Conservation (phyloP, 2,888 invertebrate species). For the Calameuta filiformis region DNA sequence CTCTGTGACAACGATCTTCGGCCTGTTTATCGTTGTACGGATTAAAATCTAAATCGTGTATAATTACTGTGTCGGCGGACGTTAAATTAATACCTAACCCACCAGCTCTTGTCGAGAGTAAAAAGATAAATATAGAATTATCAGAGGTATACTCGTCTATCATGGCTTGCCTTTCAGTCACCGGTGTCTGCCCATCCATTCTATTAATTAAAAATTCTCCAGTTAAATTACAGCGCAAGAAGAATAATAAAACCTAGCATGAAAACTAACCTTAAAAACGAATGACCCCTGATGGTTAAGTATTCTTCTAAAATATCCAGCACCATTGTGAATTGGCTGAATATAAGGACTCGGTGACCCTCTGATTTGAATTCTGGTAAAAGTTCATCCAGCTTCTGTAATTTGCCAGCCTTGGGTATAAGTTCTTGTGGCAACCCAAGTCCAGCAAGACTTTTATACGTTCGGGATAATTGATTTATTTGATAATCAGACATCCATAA, state of each 20-base stretch:
- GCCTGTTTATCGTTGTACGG: slow-evolving; percentile 99
- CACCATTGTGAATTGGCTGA: slow-evolving; percentile 97
- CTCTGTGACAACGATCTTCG: slow-evolving; percentile 83
- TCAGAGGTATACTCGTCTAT: slow-evolving; percentile 90
- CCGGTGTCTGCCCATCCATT: slow-evolving; percentile 91
- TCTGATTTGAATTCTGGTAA: slow-evolving; percentile 78
- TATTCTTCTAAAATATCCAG: slow-evolving; percentile 93
- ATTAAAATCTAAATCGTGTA: slow-evolving; percentile 98
- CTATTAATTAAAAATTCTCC: slow-evolving; percentile 60
- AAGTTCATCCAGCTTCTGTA: slow-evolving; percentile 80
- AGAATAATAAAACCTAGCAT: background rate
- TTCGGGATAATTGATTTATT: slow-evolving; percentile 81
- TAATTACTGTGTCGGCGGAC: slow-evolving; percentile 93
- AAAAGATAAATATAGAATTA: slow-evolving; percentile 84
- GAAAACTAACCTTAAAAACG: slow-evolving; percentile 70
- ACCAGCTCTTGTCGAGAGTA: slow-evolving; percentile 93
- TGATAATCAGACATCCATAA: slow-evolving; percentile 92
- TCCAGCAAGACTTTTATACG: slow-evolving; percentile 74
- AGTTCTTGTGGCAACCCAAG: slow-evolving; percentile 75
- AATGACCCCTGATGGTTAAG: slow-evolving; percentile 77
- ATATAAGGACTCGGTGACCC: slow-evolving; percentile 88
- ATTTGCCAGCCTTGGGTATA: slow-evolving; percentile 89
- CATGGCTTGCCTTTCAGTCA: slow-evolving; percentile 85
- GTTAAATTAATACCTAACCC: slow-evolving; percentile 96
- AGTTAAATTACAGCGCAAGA: background rate